A percentile compares a stretch with the other conserved stretches of the same genome.
These are phyloP conservation scores for Onychomys torridus DNA, from an alignment of 2,797 vertebrate species.

Conservation along the genomic window DNA sequence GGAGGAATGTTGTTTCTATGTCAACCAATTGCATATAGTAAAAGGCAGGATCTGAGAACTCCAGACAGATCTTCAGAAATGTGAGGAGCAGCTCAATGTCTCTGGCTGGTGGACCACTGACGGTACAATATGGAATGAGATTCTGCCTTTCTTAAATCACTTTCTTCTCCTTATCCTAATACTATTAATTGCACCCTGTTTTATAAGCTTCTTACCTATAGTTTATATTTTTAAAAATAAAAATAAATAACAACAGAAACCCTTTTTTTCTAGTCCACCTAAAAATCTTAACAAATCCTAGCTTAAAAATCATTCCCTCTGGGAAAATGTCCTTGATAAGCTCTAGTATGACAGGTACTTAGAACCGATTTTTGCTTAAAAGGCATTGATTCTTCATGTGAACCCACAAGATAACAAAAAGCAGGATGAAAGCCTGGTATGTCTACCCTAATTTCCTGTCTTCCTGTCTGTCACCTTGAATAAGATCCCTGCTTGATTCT, in stretches of 20 bases:
- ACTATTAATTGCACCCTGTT: not conserved
- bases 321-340: constrained; percentile 5
- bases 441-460: not conserved
- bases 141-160: not conserved
- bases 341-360: not conserved
- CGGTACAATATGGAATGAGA: not conserved
- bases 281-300: constrained; percentile 13
- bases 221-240: not conserved
- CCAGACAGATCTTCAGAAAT: not conserved
- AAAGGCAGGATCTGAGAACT: not conserved
- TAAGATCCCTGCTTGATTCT: not conserved
- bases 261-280: not conserved
- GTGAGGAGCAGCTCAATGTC: not conserved
- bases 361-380: not conserved
- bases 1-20: not conserved
- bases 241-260: not conserved
- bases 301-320: constrained; percentile 32
- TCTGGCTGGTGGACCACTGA: not conserved
- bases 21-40: not conserved
- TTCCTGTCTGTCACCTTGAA: not conserved
- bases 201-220: not conserved
- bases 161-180: not conserved
- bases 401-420: not conserved
- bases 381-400: constrained; percentile 5
- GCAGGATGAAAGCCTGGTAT: not conserved